Conservation (phyloP, 2,113 vertebrate genomes). For the Rhinopomastus cyanomelas region DNA sequence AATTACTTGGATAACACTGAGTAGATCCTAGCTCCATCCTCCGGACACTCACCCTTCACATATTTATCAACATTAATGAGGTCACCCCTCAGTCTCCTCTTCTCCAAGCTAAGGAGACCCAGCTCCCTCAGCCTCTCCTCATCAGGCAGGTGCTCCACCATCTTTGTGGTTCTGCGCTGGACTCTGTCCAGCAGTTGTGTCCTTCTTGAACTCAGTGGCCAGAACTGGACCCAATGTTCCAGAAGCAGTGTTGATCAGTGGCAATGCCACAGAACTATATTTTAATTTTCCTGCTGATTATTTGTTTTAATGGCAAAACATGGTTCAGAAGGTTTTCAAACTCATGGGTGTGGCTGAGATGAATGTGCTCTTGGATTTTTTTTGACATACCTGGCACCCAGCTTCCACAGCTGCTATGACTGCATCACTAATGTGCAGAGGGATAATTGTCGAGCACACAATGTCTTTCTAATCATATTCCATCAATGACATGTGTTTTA, state of each 20-base stretch:
- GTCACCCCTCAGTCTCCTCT: too few species aligned
- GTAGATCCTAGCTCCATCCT: too few species aligned
- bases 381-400: conserved; percentile 12
- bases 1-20: too few species aligned
- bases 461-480: conserved; percentile 75
- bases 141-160: too few species aligned
- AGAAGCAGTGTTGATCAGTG: not conserved
- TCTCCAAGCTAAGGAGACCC: too few species aligned
- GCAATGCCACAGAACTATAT: not conserved
- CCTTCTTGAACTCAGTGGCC: too few species aligned
- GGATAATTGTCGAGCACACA: conserved; percentile 72
- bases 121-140: too few species aligned
- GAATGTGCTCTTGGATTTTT: conserved; percentile 21
- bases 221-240: too few species aligned
- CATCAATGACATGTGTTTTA: conserved; percentile 73
- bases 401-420: conserved; percentile 34
- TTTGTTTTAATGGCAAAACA: conserved; percentile 23
- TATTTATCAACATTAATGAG: too few species aligned
- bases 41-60: too few species aligned
- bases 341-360: not conserved
- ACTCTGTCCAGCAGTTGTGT: too few species aligned
- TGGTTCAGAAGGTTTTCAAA: not conserved
- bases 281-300: conserved; percentile 22
- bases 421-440: conserved; percentile 45
- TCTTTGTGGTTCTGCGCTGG: too few species aligned